A percentile compares a stretch with the other conserved stretches of the same genome.
Conservation (phyloP, 2,888 invertebrate species). For the Heliconius ethilla region DNA sequence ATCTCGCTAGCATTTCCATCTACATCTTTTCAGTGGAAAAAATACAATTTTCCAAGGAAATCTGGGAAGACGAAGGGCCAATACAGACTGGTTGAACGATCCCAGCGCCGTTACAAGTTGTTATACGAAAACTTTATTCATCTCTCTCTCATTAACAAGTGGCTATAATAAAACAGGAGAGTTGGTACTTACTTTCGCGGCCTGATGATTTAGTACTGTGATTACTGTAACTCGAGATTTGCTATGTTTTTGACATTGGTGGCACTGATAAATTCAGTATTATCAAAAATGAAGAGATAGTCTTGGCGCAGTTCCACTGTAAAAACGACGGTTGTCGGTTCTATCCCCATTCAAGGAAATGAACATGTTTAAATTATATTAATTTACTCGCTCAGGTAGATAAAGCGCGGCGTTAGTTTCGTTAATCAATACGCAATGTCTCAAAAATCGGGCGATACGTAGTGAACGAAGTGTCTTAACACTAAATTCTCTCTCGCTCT, state of each 20-base stretch:
- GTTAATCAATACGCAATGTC: too few relatives aligned
- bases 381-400: too few relatives aligned
- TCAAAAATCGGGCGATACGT: too few relatives aligned
- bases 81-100: conserved; percentile 17
- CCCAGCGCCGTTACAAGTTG: conserved; percentile 32
- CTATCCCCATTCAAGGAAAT: too few relatives aligned
- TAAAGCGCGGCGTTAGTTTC: too few relatives aligned
- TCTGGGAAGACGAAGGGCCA: conserved; percentile 34
- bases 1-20: conserved; percentile 32
- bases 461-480: too few relatives aligned
- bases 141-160: conserved; percentile 35
- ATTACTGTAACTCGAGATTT: neutral
- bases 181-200: neutral
- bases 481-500: too few relatives aligned
- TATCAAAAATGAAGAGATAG: too few relatives aligned
- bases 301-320: too few relatives aligned
- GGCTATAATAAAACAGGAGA: conserved; percentile 28
- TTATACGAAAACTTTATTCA: conserved; percentile 39
- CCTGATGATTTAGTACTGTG: conserved; percentile 4
- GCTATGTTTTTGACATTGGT: neutral
- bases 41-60: conserved; percentile 29
- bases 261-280: neutral
- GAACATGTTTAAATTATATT: too few relatives aligned
- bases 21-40: conserved; percentile 21
- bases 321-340: too few relatives aligned